phyloP scores from a whole-genome alignment of 2,113 vertebrate genomes.

The Oreochromis aureus region DNA sequence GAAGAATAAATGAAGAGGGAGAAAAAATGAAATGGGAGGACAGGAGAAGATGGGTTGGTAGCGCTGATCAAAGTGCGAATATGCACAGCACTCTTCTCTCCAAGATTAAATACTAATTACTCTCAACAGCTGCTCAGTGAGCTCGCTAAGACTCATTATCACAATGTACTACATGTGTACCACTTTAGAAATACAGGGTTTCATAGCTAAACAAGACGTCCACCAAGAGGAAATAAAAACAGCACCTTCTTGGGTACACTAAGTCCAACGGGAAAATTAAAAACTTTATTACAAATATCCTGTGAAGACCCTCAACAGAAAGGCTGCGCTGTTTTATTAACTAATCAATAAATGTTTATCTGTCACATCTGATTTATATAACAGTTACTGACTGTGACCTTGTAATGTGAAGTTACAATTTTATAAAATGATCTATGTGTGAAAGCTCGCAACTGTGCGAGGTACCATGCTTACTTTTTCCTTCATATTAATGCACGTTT shows the following conservation, averaged over 20 bases:
- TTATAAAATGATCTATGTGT: not conserved
- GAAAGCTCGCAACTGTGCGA: not conserved
- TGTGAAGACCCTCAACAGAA: not conserved
- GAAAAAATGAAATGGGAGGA: slow-evolving; percentile 40
- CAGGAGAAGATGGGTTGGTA: slow-evolving; percentile 35
- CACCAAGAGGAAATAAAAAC: slow-evolving; percentile 25
- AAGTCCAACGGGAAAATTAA: not conserved
- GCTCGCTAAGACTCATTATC: slow-evolving; percentile 61
- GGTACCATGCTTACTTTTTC: not conserved
- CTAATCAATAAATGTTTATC: not conserved
- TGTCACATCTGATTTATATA: not conserved
- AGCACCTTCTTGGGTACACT: not conserved
- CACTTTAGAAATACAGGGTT: slow-evolving; percentile 42
- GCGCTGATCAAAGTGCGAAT: slow-evolving; percentile 64
- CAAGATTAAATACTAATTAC: slow-evolving; percentile 66
- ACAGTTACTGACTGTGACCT: not conserved
- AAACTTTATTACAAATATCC: not conserved
- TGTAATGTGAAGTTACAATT: not conserved
- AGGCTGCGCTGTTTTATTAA: not conserved
- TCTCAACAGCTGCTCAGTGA: slow-evolving; percentile 66
- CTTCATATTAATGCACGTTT: not conserved
- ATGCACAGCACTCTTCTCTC: slow-evolving; percentile 55
- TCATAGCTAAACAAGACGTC: slow-evolving; percentile 20
- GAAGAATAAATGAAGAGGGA: slow-evolving; percentile 27
- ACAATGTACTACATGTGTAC: slow-evolving; percentile 61